Percentiles rank a stretch among this genome's conserved stretches.
phyloP scores from a whole-genome alignment of 2,113 vertebrate species.

The Corvus cornix region DNA sequence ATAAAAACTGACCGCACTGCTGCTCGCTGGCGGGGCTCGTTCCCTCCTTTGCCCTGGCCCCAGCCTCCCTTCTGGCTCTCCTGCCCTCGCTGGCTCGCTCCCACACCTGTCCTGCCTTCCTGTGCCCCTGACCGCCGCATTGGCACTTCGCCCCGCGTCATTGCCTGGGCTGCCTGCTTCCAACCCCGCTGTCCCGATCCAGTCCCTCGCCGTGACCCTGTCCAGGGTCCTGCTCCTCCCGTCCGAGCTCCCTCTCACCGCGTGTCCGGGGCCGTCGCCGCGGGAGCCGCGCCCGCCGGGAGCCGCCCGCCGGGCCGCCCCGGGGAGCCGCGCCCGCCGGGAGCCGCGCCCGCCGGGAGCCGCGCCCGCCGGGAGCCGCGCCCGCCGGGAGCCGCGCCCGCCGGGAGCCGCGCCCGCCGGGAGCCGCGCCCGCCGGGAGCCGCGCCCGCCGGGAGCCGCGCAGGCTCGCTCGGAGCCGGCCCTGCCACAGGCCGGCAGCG shows the following conservation, averaged over 20 bases:
- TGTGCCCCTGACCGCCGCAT: background rate
- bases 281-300: too few species aligned
- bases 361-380: too few species aligned
- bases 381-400: too few species aligned
- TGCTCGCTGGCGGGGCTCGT: rapidly evolving
- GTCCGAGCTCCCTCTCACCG: rapidly evolving
- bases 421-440: too few species aligned
- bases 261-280: background rate
- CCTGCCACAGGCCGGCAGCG: background rate
- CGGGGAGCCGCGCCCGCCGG: too few species aligned
- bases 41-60: background rate
- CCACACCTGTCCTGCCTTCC: background rate
- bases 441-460: too few species aligned
- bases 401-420: too few species aligned
- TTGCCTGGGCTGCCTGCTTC: background rate
- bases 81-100: background rate
- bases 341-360: too few species aligned
- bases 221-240: background rate
- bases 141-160: rapidly evolving
- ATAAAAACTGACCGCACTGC: background rate
- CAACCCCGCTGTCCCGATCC: background rate
- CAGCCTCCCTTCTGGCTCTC: background rate
- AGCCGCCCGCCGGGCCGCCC: too few species aligned
- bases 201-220: rapidly evolving
- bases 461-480: too few species aligned